Conservation (phyloP, 2,113 vertebrate genomes). For the Bombycilla garrulus region DNA sequence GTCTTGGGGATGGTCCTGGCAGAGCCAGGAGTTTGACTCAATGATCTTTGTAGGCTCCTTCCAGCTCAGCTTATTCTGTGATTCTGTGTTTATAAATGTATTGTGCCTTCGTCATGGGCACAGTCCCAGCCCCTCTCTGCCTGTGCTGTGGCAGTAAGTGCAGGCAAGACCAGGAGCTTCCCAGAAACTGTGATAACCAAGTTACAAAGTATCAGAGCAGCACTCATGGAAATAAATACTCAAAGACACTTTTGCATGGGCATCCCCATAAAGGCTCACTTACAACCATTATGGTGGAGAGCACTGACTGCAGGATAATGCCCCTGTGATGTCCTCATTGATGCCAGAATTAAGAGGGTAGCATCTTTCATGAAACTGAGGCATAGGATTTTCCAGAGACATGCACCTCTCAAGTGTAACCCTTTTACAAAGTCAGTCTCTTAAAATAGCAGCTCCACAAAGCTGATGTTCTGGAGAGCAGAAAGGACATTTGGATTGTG, state of each 20-base stretch:
- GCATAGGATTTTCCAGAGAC: not conserved
- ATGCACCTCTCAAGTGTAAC: not conserved
- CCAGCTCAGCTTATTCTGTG: not conserved
- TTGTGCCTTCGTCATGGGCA: not conserved
- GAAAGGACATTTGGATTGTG: not conserved
- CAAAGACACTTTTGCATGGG: not conserved
- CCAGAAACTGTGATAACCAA: not conserved
- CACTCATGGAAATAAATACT: not conserved
- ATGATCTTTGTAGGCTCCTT: no score
- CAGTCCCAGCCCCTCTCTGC: not conserved
- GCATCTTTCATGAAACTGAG: not conserved
- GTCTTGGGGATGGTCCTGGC: not conserved
- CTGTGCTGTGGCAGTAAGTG: not conserved
- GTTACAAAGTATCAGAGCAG: not conserved
- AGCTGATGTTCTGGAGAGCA: not conserved
- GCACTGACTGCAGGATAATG: fast-evolving
- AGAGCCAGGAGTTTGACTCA: not conserved
- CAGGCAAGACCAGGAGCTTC: not conserved
- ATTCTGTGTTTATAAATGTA: not conserved
- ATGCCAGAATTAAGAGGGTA: not conserved
- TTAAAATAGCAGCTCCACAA: not conserved
- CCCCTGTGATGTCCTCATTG: not conserved
- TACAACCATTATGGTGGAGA: not conserved
- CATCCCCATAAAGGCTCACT: not conserved
- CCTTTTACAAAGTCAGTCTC: not conserved